Base-by-base conservation (phyloP, 2,113 vertebrate species). In the Serilophus lunatus region DNA sequence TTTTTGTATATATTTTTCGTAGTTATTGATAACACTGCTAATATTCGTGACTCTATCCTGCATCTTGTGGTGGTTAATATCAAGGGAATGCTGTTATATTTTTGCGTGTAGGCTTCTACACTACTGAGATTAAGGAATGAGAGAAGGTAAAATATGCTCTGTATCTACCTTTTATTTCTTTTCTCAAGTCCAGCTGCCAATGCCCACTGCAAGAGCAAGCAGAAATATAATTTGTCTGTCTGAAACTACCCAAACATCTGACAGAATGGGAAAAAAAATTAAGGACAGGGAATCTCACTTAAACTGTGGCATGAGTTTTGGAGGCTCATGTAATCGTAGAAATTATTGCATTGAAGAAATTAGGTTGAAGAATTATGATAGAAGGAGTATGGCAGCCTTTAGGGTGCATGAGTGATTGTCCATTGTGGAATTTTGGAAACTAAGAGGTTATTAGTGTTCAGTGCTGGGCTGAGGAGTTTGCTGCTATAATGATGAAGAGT, bases 41-140 rank as follows among this genome's bases (percentile, higher is more conserved):
- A 28, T 92, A 45, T 25, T 83, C 22, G 17, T 88, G 20, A n/a
- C 61, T 20, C 35, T 61, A 23, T 36, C 4, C 24, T 60, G 31
- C 7, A 38, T 23, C 17, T 38, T 54, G 25, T 24, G 5, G 7
- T 40, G 11, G 3, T 57, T 63, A 64, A 35, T 47, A 38, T 35
- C 25, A 70, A 64, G 28, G 25, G 22, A 49, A 60, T 61, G 22
- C 6, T 40, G 14, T 45, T 60, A 40, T 0, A 0, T 2, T 6
- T 45, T 81, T 86, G 13, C 49, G 13, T 44, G 16, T 40, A 57
- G 45, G 7, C 9, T 83, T 85, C 13, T 64, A 51, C 12, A 51
- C 4, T 1, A 0, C 38, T 36, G 40, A 80, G 3, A 19, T 25
- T 77, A 33, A 70, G 24, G n/a, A 77, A 50, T 35, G 38, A 70